These are phyloP conservation scores for Sebastes kiyomatsui DNA, from an alignment of 2,797 vertebrate species.

Conservation along the genomic window DNA sequence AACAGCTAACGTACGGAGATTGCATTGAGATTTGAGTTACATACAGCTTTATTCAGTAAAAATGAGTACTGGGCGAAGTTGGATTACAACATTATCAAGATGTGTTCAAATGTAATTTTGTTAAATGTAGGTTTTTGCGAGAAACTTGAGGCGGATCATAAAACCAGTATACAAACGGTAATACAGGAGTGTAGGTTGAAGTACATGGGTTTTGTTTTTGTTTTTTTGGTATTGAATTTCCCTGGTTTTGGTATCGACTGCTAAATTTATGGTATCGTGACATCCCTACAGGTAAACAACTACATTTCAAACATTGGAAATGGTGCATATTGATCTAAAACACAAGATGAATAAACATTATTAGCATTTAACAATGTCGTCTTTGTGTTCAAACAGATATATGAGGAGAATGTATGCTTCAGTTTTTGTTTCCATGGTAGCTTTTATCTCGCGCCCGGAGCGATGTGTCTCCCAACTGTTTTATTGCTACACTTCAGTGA, in stretches of 20 bases:
- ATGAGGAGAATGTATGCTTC: background rate
- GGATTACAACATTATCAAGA: background rate
- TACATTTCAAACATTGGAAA: background rate
- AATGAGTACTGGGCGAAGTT: background rate
- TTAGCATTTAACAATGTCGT: background rate
- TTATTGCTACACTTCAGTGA: background rate
- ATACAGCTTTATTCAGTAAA: background rate
- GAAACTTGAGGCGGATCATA: background rate
- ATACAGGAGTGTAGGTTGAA: too few relatives aligned
- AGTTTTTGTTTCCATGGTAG: background rate
- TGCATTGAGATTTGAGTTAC: background rate
- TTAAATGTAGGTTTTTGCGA: background rate
- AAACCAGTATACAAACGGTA: too few relatives aligned
- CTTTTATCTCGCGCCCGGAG: background rate
- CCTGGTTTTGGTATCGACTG: too few relatives aligned
- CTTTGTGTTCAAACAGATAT: background rate
- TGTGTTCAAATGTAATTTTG: background rate
- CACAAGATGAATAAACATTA: background rate
- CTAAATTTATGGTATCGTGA: too few relatives aligned
- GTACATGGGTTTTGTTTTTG: too few relatives aligned
- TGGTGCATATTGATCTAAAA: background rate
- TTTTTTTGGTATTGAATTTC: too few relatives aligned
- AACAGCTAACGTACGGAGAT: too few relatives aligned
- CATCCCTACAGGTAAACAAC: background rate
- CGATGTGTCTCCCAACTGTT: background rate